Base-by-base conservation (phyloP, 1,140 invertebrate genomes). In the Ectropis grisescens region DNA sequence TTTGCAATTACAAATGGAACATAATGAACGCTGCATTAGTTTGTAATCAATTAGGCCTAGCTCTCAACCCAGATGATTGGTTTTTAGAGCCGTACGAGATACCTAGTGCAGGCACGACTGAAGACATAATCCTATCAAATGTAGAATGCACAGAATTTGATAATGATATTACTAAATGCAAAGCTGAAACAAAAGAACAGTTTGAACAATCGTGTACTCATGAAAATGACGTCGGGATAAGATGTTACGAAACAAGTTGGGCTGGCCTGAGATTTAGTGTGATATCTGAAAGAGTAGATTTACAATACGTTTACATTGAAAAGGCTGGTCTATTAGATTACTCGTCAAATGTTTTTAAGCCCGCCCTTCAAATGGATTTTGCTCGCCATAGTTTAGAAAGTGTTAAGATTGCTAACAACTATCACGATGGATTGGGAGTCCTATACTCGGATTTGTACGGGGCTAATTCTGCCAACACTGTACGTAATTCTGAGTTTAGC, bases 1-100 rank as follows among this genome's bases (percentile, higher is more conserved):
- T 99, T 2, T 99, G 98, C 61, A 95, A 95, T 82, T 94, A 98
- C 67, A 92, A 91, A 13, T 99, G 97, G 96, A 97, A 90, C 28
- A 90, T 94, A n/a, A 84, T 89, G 27, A 91, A 96, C 54, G 96
- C 98, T 1, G 92, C 95, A 0, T 74, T 99, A 11, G 96, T 95
- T 0, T 99, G 98, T 66, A 93, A 98, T 81, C 96, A 98, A 78
- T 72, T 99, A 36, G 98, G 98, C 0, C 84, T 96, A 29, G 94
- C 93, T 0, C 84, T 98, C 3, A 96, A 99, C 76, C 94, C 95
- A 1, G 87, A 93, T 35, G 95, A 98, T 76, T 98, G 97, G 93
- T 87, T 88, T 34, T 70, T 97, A 42, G 89, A 94, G 48, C 86
- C 89, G 3, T 90, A 87, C 19, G 89, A 93, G 79, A 90, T 95